Evolutionary conservation across 2,797 vertebrate species (phyloP).

Genomic region (Scleropages formosus): DNA sequence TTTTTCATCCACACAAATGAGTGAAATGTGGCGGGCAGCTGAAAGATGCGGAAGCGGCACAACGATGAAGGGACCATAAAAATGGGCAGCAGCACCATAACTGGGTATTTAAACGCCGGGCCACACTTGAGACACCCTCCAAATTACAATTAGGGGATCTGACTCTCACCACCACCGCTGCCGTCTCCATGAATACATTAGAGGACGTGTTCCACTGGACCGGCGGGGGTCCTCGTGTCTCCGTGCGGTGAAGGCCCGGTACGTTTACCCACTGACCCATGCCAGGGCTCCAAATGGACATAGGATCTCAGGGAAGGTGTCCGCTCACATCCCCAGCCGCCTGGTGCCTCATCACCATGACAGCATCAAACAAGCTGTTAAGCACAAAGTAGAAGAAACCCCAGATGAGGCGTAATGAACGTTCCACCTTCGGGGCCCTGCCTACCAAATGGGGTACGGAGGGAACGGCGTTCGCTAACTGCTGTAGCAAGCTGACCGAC

Average conservation of each 20-base stretch:
- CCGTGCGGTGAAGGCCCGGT: slow-evolving; percentile 43
- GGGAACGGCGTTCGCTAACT: too few species aligned
- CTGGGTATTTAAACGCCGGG: slow-evolving; percentile 78
- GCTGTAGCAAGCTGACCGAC: too few species aligned
- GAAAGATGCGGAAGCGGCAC: slow-evolving; percentile 60
- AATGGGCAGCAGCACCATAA: slow-evolving; percentile 74
- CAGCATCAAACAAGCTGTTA: slow-evolving; percentile 66
- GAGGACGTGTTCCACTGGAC: slow-evolving; percentile 53
- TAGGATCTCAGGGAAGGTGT: slow-evolving; percentile 74
- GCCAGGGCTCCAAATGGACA: slow-evolving; percentile 69
- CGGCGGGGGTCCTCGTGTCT: slow-evolving; percentile 46
- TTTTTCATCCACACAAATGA: background rate
- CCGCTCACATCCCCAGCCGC: slow-evolving; percentile 60
- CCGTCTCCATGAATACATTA: slow-evolving; percentile 51
- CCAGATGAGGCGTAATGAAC: slow-evolving; percentile 63
- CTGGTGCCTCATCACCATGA: slow-evolving; percentile 43
- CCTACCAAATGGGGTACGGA: background rate
- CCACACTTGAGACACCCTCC: slow-evolving; percentile 70
- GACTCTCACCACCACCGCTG: too few species aligned
- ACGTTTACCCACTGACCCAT: slow-evolving; percentile 51
- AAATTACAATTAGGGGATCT: background rate
- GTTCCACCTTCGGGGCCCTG: slow-evolving; percentile 53
- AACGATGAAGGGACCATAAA: slow-evolving; percentile 66
- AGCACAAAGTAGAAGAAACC: slow-evolving; percentile 62
- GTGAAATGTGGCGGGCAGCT: slow-evolving; percentile 44